Percentiles rank a stretch among this genome's conserved stretches.
These are phyloP conservation scores for Epinephelus coioides DNA, from an alignment of 2,797 vertebrate genomes.

Conservation along the genomic window DNA sequence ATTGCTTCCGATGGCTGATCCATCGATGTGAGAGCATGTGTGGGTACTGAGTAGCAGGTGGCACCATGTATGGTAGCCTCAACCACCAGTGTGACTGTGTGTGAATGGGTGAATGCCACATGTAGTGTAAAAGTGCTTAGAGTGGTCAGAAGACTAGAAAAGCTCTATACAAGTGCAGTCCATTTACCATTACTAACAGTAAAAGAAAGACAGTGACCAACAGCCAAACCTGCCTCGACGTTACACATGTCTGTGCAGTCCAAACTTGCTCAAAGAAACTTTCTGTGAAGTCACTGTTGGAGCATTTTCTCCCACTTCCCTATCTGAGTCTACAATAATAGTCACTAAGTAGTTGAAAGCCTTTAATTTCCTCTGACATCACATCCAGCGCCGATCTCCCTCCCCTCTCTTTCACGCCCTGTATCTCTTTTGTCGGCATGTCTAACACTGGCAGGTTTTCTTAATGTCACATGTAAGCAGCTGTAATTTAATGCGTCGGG, in stretches of 20 bases:
- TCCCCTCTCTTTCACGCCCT: slow-evolving; percentile 56
- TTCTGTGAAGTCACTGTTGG: slow-evolving; percentile 11
- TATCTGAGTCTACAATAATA: slow-evolving; percentile 59
- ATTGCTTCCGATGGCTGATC: no score
- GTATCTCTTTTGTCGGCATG: slow-evolving; percentile 62
- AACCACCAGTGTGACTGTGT: no score
- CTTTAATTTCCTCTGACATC: slow-evolving; percentile 73
- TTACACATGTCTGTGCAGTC: neutral
- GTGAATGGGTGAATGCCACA: no score
- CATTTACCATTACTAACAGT: no score
- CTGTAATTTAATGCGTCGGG: slow-evolving; percentile 78
- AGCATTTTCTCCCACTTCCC: slow-evolving; percentile 6
- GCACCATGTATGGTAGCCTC: no score
- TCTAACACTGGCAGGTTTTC: slow-evolving; percentile 65
- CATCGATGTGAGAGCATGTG: no score
- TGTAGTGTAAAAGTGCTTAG: no score
- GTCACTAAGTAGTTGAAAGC: slow-evolving; percentile 71
- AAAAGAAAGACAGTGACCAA: slow-evolving; percentile 3
- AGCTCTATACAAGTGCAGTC: no score
- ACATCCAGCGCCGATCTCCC: slow-evolving; percentile 53
- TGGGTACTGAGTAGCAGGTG: no score
- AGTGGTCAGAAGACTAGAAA: no score
- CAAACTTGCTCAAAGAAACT: slow-evolving; percentile 19
- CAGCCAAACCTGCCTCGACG: neutral
- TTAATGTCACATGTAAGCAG: slow-evolving; percentile 77